A percentile compares a stretch with the other conserved stretches of the same genome.
These are phyloP conservation scores for Pangasianodon hypophthalmus DNA, from an alignment of 2,113 vertebrate species.

Conservation along the genomic window DNA sequence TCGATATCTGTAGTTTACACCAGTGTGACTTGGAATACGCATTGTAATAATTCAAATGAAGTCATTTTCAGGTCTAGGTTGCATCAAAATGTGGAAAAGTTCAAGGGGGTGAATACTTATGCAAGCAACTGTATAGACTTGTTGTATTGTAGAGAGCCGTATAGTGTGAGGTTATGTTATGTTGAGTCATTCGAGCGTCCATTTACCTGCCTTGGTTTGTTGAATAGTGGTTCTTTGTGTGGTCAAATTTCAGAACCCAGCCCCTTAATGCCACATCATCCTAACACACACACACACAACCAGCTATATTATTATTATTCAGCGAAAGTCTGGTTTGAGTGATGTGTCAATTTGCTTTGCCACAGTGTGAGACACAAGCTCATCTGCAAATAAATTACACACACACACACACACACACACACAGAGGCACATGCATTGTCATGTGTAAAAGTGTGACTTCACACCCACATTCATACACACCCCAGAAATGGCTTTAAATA, in stretches of 20 bases:
- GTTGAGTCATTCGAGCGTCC: background rate
- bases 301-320: conserved; percentile 33
- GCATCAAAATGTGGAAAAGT: background rate
- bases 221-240: background rate
- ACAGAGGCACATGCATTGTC: background rate
- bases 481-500: background rate
- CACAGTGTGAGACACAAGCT: conserved; percentile 24
- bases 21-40: background rate
- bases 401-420: conserved; percentile 21
- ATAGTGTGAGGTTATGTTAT: too few species aligned
- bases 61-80: background rate
- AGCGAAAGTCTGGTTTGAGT: background rate
- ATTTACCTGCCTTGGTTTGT: background rate
- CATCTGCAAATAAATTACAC: conserved; percentile 26
- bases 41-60: background rate
- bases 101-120: background rate
- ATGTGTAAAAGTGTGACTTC: conserved; percentile 11
- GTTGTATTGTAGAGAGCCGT: background rate
- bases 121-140: background rate
- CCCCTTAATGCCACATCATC: background rate
- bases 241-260: background rate
- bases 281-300: background rate
- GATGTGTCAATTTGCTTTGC: conserved; percentile 24
- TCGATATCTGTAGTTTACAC: background rate
- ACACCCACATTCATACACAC: background rate